Conservation (phyloP, 1,140 invertebrate species). For the Scaptomyza pallida region DNA sequence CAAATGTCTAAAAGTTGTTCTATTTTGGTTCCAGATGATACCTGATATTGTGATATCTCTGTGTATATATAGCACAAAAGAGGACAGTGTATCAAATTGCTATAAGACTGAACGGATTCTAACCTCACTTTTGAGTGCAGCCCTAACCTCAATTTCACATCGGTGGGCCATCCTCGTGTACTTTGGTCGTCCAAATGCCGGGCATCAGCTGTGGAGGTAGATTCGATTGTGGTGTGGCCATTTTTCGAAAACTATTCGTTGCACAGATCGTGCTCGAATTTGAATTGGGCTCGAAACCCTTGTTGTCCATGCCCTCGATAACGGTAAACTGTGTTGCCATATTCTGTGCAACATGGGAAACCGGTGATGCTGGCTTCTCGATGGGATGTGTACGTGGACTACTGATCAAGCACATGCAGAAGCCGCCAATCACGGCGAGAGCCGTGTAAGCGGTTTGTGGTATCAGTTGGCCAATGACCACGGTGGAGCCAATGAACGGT, state of each 20-base stretch:
- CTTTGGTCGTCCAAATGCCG: constrained; percentile 82
- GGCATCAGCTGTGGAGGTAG: constrained; percentile 82
- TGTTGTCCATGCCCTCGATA: constrained; percentile 76
- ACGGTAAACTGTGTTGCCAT: constrained; percentile 70
- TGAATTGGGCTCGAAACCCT: constrained; percentile 58
- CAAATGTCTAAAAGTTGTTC: constrained; percentile 29
- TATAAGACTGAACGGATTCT: constrained; percentile 34
- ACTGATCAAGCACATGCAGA: constrained; percentile 72
- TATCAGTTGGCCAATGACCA: constrained; percentile 76
- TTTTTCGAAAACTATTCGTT: constrained; percentile 64
- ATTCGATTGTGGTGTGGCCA: constrained; percentile 77
- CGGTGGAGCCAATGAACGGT: constrained; percentile 77
- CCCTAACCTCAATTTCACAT: constrained; percentile 40
- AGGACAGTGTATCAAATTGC: constrained; percentile 59
- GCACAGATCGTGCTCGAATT: constrained; percentile 53
- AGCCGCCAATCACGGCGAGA: constrained; percentile 72
- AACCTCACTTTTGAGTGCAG: constrained; percentile 13
- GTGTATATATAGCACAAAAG: constrained; percentile 24
- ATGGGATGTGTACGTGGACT: constrained; percentile 80
- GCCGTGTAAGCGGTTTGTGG: constrained; percentile 79
- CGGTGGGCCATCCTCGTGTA: constrained; percentile 63
- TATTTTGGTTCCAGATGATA: constrained; percentile 23
- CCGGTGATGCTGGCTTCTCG: constrained; percentile 46
- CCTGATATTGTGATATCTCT: too few relatives aligned
- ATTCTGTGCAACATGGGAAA: constrained; percentile 57